Conservation (phyloP, 1,140 invertebrate genomes). For the Helicoverpa armigera region DNA sequence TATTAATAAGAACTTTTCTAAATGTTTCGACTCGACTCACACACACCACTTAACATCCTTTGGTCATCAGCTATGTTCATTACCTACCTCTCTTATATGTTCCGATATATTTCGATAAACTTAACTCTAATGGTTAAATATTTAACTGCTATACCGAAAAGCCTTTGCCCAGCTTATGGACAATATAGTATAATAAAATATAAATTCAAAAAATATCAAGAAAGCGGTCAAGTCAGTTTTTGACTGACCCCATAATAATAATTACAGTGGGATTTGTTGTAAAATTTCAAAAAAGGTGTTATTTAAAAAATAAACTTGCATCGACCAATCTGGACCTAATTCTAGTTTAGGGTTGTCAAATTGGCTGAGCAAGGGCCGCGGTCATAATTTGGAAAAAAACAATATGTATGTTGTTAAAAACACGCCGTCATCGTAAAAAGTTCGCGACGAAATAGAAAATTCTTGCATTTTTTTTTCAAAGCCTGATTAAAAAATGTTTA, state of each 20-base stretch:
- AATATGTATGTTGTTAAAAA: too few species aligned
- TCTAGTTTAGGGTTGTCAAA: background rate
- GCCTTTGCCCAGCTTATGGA: constrained; percentile 11
- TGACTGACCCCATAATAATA: background rate
- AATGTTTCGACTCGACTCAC: background rate
- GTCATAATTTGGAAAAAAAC: too few species aligned
- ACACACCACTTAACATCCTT: background rate
- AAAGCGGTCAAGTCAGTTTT: background rate
- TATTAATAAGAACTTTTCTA: background rate
- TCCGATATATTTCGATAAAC: background rate
- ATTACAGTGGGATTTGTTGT: background rate
- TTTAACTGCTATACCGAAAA: constrained; percentile 19
- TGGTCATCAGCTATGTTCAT: background rate
- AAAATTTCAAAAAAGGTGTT: background rate
- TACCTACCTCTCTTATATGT: constrained; percentile 34
- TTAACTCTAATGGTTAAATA: constrained; percentile 8
- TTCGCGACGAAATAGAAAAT: too few species aligned
- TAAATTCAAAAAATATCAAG: background rate
- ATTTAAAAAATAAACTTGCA: background rate
- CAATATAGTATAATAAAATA: background rate
- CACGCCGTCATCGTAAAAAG: too few species aligned
- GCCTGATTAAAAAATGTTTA: too few species aligned
- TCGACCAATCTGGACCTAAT: constrained; percentile 2
- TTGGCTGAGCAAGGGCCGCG: background rate
- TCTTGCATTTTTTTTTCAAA: too few species aligned